These are phyloP conservation scores for Orthonyx spaldingii DNA, from an alignment of 2,113 vertebrate genomes.

Conservation along the genomic window DNA sequence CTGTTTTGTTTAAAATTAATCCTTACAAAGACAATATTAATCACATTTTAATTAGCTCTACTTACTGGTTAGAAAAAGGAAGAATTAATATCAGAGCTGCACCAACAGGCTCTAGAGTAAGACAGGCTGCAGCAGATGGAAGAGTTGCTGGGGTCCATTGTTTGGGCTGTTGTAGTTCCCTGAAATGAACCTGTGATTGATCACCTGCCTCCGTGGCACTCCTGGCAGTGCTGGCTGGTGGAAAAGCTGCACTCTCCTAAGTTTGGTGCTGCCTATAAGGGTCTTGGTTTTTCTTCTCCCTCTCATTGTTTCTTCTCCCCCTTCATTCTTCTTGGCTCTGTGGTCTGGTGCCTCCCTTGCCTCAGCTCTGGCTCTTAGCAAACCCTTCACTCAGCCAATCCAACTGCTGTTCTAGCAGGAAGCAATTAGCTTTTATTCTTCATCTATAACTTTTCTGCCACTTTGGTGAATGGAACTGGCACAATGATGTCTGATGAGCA, in stretches of 20 bases:
- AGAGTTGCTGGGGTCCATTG: background rate
- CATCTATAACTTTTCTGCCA: background rate
- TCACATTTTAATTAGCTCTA: conserved; percentile 10
- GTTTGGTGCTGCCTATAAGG: background rate
- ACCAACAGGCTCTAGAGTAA: background rate
- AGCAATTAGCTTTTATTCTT: background rate
- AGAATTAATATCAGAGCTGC: background rate
- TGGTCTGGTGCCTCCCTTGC: background rate
- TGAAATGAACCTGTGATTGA: background rate
- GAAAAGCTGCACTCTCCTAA: background rate
- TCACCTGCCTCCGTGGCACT: rapidly evolving
- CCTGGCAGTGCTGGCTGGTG: background rate
- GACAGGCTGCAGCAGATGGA: background rate
- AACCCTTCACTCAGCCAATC: background rate
- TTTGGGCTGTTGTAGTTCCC: background rate
- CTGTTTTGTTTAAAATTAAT: background rate
- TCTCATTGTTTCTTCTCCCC: background rate
- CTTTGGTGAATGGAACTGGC: background rate
- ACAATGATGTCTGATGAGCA: background rate
- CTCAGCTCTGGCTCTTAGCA: background rate
- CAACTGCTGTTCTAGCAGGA: background rate
- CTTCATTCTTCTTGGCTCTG: background rate
- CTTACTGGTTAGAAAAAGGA: background rate
- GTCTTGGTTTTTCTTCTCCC: background rate
- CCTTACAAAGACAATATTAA: background rate